Conservation (phyloP, 2,797 vertebrate species). For the Rachycentron canadum region DNA sequence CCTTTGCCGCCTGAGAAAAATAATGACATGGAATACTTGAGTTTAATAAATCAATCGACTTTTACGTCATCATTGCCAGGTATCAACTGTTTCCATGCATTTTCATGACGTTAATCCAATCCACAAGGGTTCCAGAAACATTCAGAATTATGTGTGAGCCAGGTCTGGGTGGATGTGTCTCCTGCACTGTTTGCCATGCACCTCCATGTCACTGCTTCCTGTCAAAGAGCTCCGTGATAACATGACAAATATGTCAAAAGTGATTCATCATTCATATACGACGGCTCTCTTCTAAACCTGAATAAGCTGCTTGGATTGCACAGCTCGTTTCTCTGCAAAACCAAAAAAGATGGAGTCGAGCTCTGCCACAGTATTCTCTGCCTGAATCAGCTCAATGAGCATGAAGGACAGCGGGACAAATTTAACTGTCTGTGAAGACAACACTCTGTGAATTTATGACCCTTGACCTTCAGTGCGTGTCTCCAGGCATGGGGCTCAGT, state of each 20-base stretch:
- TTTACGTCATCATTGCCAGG: not conserved
- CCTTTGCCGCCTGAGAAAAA: not conserved
- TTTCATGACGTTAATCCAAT: conserved; percentile 16
- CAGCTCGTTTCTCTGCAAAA: conserved; percentile 44
- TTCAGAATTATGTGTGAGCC: not conserved
- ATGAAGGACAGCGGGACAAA: conserved; percentile 69
- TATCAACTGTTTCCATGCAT: conserved; percentile 5
- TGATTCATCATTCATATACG: conserved; percentile 47
- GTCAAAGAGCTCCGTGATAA: conserved; percentile 43
- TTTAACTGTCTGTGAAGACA: conserved; percentile 76
- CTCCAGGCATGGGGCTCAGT: conserved; percentile 40
- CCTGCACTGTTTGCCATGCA: conserved; percentile 47
- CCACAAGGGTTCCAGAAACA: conserved; percentile 15
- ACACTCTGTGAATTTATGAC: conserved; percentile 78
- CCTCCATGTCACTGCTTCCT: conserved; percentile 36
- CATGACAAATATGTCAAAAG: conserved; percentile 49
- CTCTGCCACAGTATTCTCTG: conserved; percentile 1
- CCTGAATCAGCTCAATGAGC: conserved; percentile 48
- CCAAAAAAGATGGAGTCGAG: conserved; percentile 24
- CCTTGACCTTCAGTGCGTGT: conserved; percentile 74
- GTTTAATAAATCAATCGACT: not conserved
- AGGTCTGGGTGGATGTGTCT: conserved; percentile 20
- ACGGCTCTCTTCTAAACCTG: conserved; percentile 32
- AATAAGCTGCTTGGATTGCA: conserved; percentile 66
- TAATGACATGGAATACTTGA: no score